phyloP scores from a whole-genome alignment of 2,888 invertebrate genomes.

The Tineola bisselliella region DNA sequence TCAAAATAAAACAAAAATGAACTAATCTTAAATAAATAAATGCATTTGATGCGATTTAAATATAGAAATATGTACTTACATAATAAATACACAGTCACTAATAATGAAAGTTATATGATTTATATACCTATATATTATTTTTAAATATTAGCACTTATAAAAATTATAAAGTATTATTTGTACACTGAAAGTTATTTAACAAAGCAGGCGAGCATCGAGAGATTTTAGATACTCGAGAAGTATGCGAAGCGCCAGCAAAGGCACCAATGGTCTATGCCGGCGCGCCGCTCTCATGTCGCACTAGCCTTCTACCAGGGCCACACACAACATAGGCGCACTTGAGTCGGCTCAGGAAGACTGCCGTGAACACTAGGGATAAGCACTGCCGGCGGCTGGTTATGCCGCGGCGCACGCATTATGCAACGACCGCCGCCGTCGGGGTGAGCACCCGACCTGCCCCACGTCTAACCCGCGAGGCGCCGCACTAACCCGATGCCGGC shows the following conservation, averaged over 20 bases:
- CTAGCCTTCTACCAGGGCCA: background rate
- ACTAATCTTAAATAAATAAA: too few relatives aligned
- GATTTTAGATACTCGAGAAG: slow-evolving; percentile 55
- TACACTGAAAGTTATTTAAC: background rate
- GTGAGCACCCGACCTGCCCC: slow-evolving; percentile 53
- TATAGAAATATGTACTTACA: background rate
- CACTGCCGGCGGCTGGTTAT: slow-evolving; percentile 24
- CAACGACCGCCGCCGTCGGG: slow-evolving; percentile 30
- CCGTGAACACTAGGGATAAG: slow-evolving; percentile 15
- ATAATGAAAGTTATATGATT: background rate
- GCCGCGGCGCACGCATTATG: slow-evolving; percentile 51
- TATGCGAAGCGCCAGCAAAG: slow-evolving; percentile 45
- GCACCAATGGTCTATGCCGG: slow-evolving; percentile 26
- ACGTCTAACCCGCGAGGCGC: slow-evolving; percentile 53
- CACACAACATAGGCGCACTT: background rate
- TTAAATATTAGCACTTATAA: background rate
- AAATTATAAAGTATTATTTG: background rate
- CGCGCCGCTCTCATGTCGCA: slow-evolving; percentile 4
- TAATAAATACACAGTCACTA: background rate
- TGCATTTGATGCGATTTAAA: too few relatives aligned
- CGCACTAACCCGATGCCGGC: slow-evolving; percentile 52
- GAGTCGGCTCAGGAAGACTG: slow-evolving; percentile 18
- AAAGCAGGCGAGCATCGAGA: slow-evolving; percentile 29
- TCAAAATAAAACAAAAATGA: too few relatives aligned
- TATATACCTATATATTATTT: background rate